Evolutionary conservation across 2,113 vertebrate species (phyloP).

Genomic region (Nicator chloris): DNA sequence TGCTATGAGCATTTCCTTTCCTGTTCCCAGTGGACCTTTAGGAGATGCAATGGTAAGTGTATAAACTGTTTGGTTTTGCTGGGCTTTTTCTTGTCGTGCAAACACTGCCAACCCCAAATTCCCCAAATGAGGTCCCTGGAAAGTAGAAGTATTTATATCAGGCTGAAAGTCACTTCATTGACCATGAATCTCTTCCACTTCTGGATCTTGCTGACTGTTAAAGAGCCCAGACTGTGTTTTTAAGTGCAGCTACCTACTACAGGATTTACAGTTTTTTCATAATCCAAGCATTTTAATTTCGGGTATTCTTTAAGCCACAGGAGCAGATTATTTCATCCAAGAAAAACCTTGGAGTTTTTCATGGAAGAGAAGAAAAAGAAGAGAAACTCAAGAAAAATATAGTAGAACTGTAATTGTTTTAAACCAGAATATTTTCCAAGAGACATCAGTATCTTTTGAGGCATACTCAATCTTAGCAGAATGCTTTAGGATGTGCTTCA

Average conservation of each 20-base stretch:
- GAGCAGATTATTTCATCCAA: background rate
- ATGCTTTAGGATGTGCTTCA: slow-evolving; percentile 7
- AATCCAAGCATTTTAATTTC: background rate
- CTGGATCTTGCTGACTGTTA: background rate
- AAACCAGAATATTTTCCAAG: slow-evolving; percentile 31
- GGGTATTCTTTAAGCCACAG: background rate
- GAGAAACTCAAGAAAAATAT: background rate
- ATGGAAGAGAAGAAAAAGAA: background rate
- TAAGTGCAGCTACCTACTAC: background rate
- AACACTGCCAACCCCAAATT: background rate
- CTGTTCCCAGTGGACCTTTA: background rate
- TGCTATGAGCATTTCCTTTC: background rate
- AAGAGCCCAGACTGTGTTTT: background rate
- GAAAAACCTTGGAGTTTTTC: background rate
- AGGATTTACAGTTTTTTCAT: background rate
- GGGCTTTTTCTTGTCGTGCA: background rate
- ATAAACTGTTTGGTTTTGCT: background rate
- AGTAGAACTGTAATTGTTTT: background rate
- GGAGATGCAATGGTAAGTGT: background rate
- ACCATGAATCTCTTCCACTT: background rate
- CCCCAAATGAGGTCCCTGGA: background rate
- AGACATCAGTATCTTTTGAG: background rate
- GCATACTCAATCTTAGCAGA: slow-evolving; percentile 27
- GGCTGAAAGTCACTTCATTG: background rate
- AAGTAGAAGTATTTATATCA: background rate